Conservation (phyloP, 1,140 invertebrate genomes). For the Pseudomyrmex concolor region DNA sequence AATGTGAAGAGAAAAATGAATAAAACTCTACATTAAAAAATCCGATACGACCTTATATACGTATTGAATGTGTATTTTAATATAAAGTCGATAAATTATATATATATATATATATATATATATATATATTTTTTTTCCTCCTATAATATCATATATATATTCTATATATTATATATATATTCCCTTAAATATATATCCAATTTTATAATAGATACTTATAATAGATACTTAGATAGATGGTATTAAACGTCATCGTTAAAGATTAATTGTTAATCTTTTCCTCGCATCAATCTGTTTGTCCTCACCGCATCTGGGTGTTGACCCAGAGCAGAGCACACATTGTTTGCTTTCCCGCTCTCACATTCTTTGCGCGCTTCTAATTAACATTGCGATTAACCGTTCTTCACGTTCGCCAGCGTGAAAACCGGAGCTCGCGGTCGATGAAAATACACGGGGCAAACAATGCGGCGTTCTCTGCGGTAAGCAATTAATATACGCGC, state of each 20-base stretch:
- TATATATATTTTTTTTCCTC: too few relatives aligned
- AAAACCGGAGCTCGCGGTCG: background rate
- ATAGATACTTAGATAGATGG: too few relatives aligned
- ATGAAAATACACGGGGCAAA: background rate
- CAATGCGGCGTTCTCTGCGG: background rate
- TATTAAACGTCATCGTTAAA: background rate
- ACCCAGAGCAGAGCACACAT: background rate
- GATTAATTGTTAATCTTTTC: background rate
- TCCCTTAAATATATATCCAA: too few relatives aligned
- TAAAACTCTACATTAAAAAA: too few relatives aligned
- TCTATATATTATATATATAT: too few relatives aligned
- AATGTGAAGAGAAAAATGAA: too few relatives aligned
- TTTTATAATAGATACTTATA: too few relatives aligned
- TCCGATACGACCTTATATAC: too few relatives aligned
- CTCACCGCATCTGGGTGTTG: background rate
- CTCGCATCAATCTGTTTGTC: background rate
- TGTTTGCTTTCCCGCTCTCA: background rate
- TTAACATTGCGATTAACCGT: conserved; percentile 30
- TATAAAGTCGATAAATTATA: too few relatives aligned
- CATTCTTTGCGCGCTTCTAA: conserved; percentile 1
- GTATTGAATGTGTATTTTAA: too few relatives aligned
- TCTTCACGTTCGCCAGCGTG: conserved; percentile 1
- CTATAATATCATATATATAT: too few relatives aligned
- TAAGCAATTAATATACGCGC: conserved; percentile 13
- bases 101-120: too few relatives aligned